A percentile compares a stretch with the other conserved stretches of the same genome.
phyloP scores from a whole-genome alignment of 1,140 invertebrate species.

The Cyclina sinensis region DNA sequence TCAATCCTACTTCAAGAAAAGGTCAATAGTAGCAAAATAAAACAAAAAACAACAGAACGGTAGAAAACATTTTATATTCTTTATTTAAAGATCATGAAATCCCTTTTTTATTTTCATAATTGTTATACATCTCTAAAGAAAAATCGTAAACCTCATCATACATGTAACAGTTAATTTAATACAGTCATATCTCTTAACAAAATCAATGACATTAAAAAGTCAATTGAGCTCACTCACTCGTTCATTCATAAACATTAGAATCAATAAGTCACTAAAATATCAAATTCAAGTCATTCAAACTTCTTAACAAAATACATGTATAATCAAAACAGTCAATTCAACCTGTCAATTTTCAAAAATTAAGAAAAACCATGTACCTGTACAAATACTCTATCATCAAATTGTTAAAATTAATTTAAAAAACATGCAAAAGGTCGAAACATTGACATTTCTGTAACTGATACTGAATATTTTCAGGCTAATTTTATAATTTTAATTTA shows the following conservation, averaged over 20 bases:
- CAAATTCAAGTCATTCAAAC: not conserved
- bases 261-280: not conserved
- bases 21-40: too few species aligned
- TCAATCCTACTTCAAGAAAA: too few species aligned
- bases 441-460: too few species aligned
- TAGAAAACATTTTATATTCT: not conserved
- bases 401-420: too few species aligned
- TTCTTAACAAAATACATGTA: not conserved
- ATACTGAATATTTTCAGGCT: too few species aligned
- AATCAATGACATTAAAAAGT: not conserved
- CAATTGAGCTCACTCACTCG: not conserved
- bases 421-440: too few species aligned
- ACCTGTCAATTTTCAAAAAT: too few species aligned
- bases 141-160: not conserved
- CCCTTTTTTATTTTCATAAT: constrained; percentile 21
- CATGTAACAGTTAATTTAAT: not conserved
- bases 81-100: constrained; percentile 40
- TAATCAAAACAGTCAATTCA: not conserved
- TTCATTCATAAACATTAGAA: not conserved
- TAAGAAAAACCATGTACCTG: too few species aligned
- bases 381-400: too few species aligned
- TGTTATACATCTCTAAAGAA: constrained; percentile 4
- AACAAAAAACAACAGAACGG: too few species aligned
- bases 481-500: too few species aligned
- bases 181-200: not conserved